Percentiles rank a stretch among this genome's conserved stretches.
Evolutionary conservation across 2,113 vertebrate species (phyloP).

Genomic region (Lasiurus borealis): DNA sequence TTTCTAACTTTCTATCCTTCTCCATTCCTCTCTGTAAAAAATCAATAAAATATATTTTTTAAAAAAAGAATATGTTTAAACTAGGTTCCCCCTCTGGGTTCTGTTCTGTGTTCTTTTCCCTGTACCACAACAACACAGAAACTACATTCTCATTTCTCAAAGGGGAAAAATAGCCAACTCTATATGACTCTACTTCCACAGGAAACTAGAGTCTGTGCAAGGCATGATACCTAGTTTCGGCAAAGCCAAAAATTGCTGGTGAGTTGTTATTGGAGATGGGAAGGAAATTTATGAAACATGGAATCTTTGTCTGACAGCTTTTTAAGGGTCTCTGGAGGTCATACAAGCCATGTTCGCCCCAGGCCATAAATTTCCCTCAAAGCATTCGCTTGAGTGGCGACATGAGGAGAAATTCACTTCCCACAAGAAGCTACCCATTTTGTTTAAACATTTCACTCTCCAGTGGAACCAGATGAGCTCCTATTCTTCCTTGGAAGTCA

Average conservation of each 20-base stretch:
- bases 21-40: too few relatives aligned
- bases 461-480: background rate
- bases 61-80: background rate
- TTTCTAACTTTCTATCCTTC: too few relatives aligned
- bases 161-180: background rate
- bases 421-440: background rate
- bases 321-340: background rate
- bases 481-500: background rate
- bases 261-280: background rate
- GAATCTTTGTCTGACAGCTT: background rate
- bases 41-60: too few relatives aligned
- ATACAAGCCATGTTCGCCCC: background rate
- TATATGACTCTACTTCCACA: background rate
- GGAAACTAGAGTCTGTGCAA: slow-evolving; percentile 44
- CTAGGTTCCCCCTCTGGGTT: background rate
- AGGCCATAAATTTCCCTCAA: background rate
- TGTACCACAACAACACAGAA: background rate
- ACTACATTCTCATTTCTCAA: slow-evolving; percentile 43
- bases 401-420: background rate
- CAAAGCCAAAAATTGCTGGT: background rate
- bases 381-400: background rate
- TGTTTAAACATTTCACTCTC: background rate
- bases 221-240: background rate
- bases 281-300: background rate
- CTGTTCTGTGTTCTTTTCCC: background rate